Percentiles rank a stretch among this genome's conserved stretches.
Evolutionary conservation across 2,888 invertebrate species (phyloP).

Genomic region (Imbricaverruca yamaguchii): DNA sequence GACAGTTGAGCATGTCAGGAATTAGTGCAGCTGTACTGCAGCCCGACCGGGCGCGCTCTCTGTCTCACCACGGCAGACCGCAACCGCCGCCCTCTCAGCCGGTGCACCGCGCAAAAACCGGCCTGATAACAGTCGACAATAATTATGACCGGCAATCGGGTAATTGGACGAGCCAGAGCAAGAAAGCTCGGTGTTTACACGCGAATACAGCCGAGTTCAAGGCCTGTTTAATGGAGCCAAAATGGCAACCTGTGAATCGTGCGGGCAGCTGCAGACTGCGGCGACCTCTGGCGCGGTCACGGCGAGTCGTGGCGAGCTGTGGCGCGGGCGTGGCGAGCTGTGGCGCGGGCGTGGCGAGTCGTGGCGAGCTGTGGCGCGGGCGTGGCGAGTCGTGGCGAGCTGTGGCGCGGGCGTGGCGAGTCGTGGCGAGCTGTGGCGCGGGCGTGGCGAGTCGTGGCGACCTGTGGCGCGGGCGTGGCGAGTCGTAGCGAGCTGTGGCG

Average conservation of each 20-base stretch:
- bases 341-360: too few relatives aligned
- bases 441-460: not conserved
- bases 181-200: conserved; percentile 10
- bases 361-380: not conserved
- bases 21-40: too few relatives aligned
- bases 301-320: not conserved
- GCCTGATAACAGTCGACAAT: not conserved
- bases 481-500: not conserved
- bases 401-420: not conserved
- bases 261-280: not conserved
- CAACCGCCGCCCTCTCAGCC: not conserved
- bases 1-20: too few relatives aligned
- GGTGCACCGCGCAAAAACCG: not conserved
- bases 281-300: not conserved
- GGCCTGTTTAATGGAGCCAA: conserved; percentile 3
- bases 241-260: not conserved
- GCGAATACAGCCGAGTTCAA: not conserved
- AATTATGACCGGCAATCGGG: conserved; percentile 14
- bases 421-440: not conserved
- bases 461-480: not conserved
- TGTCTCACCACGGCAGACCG: too few relatives aligned
- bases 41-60: too few relatives aligned
- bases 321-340: not conserved
- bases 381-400: not conserved
- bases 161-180: conserved; percentile 9